These are phyloP conservation scores for Gnathonemus echidnorhynchus DNA, from an alignment of 2,113 vertebrate genomes.

Conservation along the genomic window DNA sequence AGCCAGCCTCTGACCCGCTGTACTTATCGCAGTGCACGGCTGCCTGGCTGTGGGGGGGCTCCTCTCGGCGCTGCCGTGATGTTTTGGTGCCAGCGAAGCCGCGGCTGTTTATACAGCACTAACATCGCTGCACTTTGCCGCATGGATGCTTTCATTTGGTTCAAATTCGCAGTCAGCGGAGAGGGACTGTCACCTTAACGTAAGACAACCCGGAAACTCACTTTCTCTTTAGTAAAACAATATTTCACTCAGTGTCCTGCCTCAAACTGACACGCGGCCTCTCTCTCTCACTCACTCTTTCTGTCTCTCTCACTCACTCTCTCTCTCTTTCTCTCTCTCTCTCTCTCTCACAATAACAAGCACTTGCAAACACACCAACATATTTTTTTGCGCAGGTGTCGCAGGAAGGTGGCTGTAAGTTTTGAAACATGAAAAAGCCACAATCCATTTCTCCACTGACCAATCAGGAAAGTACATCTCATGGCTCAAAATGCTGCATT, in stretches of 20 bases:
- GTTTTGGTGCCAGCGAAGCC: not conserved
- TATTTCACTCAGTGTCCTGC: conserved; percentile 11
- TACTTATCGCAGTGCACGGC: not conserved
- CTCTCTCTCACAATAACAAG: not conserved
- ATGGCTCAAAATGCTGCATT: not conserved
- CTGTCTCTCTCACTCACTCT: not conserved
- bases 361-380: not conserved
- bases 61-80: not conserved
- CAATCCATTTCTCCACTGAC: not conserved
- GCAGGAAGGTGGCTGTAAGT: not conserved
- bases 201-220: conserved; percentile 5
- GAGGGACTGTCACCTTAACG: conserved; percentile 4
- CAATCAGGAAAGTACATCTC: not conserved
- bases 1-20: not conserved
- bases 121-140: not conserved
- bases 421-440: not conserved
- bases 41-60: not conserved
- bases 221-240: conserved; percentile 17
- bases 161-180: not conserved
- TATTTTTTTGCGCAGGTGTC: not conserved
- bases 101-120: not conserved
- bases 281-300: not conserved
- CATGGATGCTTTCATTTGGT: not conserved
- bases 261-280: not conserved
- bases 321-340: not conserved